Conservation (phyloP, 2,113 vertebrate species). For the Hucho hucho region DNA sequence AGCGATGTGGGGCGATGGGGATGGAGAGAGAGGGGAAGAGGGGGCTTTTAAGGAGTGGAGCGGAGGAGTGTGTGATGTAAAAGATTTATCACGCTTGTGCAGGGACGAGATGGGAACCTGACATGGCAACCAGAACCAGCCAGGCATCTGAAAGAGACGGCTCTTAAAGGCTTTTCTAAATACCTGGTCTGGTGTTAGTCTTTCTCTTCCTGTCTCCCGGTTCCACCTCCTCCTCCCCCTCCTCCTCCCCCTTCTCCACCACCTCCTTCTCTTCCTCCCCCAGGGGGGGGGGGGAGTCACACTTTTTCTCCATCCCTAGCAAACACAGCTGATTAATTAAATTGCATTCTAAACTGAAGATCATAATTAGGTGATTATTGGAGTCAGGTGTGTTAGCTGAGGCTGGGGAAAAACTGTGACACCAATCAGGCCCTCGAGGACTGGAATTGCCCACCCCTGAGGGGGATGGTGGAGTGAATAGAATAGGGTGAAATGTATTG, state of each 20-base stretch:
- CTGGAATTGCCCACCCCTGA: not conserved
- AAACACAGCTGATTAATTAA: too few species aligned
- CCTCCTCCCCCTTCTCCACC: too few species aligned
- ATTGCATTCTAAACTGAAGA: too few species aligned
- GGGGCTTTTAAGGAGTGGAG: conserved; percentile 47
- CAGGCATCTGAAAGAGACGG: conserved; percentile 10
- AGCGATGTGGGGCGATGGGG: conserved; percentile 23
- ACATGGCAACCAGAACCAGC: not conserved
- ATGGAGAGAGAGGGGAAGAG: conserved; percentile 40
- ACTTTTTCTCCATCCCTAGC: not conserved
- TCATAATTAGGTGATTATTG: too few species aligned
- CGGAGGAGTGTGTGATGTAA: conserved; percentile 66
- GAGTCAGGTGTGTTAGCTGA: too few species aligned
- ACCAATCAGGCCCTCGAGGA: too few species aligned
- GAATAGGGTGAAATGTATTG: not conserved
- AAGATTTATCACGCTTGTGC: conserved; percentile 70
- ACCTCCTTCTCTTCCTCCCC: too few species aligned
- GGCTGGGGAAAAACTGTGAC: too few species aligned
- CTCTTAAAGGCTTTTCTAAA: conserved; percentile 53
- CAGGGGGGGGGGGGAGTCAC: not conserved
- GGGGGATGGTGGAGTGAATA: not conserved
- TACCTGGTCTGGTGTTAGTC: too few species aligned
- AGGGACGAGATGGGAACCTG: conserved; percentile 12
- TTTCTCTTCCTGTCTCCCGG: too few species aligned
- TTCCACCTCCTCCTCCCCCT: too few species aligned